A percentile compares a stretch with the other conserved stretches of the same genome.
These are phyloP conservation scores for Lagria hirta DNA, from an alignment of 2,888 invertebrate genomes.

Conservation along the genomic window DNA sequence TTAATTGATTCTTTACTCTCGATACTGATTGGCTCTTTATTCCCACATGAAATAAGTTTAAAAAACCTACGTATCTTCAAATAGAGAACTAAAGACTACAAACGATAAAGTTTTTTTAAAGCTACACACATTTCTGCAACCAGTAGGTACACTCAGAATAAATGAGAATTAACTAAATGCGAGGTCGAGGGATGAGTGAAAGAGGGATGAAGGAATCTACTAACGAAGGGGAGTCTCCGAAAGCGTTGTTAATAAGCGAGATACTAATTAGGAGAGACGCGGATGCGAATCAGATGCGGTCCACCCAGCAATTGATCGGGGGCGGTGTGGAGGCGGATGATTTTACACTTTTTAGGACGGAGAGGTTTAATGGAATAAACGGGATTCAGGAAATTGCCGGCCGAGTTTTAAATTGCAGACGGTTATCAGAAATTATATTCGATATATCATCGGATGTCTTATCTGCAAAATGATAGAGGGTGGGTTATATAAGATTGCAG, in stretches of 20 bases:
- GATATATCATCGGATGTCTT: too few species aligned
- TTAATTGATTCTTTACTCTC: constrained; percentile 22
- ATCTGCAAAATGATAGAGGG: too few species aligned
- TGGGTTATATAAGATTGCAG: too few species aligned
- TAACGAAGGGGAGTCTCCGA: constrained; percentile 25
- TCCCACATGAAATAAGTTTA: constrained; percentile 27
- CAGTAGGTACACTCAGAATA: too few species aligned
- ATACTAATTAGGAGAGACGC: constrained; percentile 27
- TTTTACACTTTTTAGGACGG: constrained; percentile 11
- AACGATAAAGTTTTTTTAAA: constrained; percentile 29
- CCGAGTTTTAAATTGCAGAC: constrained; percentile 21
- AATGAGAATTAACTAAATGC: constrained; percentile 28
- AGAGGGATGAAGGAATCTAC: constrained; percentile 31
- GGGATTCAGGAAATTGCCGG: constrained; percentile 17
- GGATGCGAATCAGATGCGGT: constrained; percentile 23
- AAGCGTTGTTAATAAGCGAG: constrained; percentile 28
- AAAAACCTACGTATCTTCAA: constrained; percentile 24
- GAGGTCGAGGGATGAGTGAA: constrained; percentile 30
- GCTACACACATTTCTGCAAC: constrained; percentile 28
- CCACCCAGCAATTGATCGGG: constrained; percentile 19
- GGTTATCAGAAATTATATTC: constrained; percentile 34
- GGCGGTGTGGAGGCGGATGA: constrained; percentile 10
- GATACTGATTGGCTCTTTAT: constrained; percentile 27
- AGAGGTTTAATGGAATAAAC: constrained; percentile 22
- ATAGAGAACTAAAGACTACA: too few species aligned